A percentile compares a stretch with the other conserved stretches of the same genome.
Conservation (phyloP, 2,888 invertebrate genomes). For the Hofmannophila pseudospretella region DNA sequence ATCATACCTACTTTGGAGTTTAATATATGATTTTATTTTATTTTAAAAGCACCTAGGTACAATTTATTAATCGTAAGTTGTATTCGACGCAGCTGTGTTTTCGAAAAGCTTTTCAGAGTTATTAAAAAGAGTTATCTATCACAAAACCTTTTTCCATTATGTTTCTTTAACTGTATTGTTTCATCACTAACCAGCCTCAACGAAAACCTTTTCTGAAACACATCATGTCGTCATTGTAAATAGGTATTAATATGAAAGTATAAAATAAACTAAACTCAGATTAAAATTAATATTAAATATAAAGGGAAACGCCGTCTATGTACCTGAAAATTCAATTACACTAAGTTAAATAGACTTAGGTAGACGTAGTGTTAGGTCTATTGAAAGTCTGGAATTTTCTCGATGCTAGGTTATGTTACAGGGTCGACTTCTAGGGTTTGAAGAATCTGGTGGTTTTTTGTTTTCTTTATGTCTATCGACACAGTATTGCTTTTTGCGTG, state of each 20-base stretch:
- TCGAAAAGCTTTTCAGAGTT: slow-evolving; percentile 18
- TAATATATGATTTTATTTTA: slow-evolving; percentile 18
- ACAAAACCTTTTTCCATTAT: neutral
- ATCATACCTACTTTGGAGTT: too few species aligned
- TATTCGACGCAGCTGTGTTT: slow-evolving; percentile 20
- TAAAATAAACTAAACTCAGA: slow-evolving; percentile 43
- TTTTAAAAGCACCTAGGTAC: slow-evolving; percentile 63
- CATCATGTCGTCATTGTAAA: slow-evolving; percentile 44
- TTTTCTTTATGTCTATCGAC: slow-evolving; percentile 10
- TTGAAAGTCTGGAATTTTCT: slow-evolving; percentile 59
- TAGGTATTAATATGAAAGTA: slow-evolving; percentile 21
- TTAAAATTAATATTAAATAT: slow-evolving; percentile 36
- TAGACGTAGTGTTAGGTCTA: slow-evolving; percentile 60
- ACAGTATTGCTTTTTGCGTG: slow-evolving; percentile 21
- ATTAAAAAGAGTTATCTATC: neutral
- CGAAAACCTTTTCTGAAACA: slow-evolving; percentile 23
- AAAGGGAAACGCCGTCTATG: slow-evolving; percentile 60
- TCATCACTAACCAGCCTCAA: too few species aligned
- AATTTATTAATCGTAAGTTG: slow-evolving; percentile 42
- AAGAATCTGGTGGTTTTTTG: slow-evolving; percentile 25
- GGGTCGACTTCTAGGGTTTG: slow-evolving; percentile 44
- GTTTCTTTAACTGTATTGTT: neutral
- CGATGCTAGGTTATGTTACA: slow-evolving; percentile 68
- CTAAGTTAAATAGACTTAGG: slow-evolving; percentile 65
- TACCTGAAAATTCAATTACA: slow-evolving; percentile 76